phyloP scores from a whole-genome alignment of 2,888 invertebrate genomes.

The Athalia circularis region DNA sequence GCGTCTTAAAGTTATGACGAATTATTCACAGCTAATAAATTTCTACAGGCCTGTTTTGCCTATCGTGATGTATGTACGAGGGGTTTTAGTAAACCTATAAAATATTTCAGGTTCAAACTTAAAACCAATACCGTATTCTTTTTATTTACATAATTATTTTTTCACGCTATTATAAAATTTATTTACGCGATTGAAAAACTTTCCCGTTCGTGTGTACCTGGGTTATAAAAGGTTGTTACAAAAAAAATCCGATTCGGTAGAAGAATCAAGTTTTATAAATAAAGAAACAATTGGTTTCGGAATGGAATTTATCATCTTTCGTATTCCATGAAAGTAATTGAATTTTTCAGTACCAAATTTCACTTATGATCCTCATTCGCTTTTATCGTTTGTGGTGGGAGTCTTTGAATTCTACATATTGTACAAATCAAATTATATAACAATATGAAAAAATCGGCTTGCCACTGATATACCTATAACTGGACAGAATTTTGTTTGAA shows the following conservation, averaged over 20 bases:
- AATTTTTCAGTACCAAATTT: slow-evolving; percentile 13
- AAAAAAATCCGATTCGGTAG: too few species aligned
- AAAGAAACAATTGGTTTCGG: not conserved
- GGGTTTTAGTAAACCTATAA: slow-evolving; percentile 4
- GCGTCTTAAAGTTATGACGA: slow-evolving; percentile 35
- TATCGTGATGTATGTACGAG: slow-evolving; percentile 34
- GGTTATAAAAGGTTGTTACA: too few species aligned
- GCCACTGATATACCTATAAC: too few species aligned
- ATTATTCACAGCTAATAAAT: slow-evolving; percentile 41
- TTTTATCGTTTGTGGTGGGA: slow-evolving; percentile 21
- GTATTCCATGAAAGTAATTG: slow-evolving; percentile 25
- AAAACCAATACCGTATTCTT: slow-evolving; percentile 34
- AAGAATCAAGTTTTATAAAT: too few species aligned
- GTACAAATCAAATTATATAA: not conserved
- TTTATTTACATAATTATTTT: slow-evolving; percentile 10
- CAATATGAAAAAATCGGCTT: too few species aligned
- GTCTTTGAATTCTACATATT: not conserved
- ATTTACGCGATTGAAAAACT: too few species aligned
- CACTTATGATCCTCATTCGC: slow-evolving; percentile 20
- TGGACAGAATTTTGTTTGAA: too few species aligned
- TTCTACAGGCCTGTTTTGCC: slow-evolving; percentile 30
- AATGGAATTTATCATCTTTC: slow-evolving; percentile 15
- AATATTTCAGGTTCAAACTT: not conserved
- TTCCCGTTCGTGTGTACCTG: too few species aligned
- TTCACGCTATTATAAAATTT: not conserved